Conservation (phyloP, 2,888 invertebrate species). For the Orthonychiurus folsomi region DNA sequence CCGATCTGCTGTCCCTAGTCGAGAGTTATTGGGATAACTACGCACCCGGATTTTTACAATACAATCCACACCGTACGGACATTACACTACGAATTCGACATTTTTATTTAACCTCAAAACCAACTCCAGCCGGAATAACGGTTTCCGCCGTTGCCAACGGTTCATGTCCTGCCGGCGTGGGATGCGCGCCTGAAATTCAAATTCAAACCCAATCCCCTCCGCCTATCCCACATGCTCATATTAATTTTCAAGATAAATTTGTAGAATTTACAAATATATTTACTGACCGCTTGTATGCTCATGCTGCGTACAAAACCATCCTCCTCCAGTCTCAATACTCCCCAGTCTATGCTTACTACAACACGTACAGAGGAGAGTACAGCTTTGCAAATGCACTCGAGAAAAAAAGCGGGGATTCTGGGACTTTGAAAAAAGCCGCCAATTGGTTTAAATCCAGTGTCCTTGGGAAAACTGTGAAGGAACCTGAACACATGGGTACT, state of each 20-base stretch:
- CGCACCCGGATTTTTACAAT: no score
- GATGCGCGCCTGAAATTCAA: no score
- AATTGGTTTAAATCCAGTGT: background rate
- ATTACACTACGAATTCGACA: no score
- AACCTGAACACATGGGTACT: background rate
- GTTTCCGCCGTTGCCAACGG: no score
- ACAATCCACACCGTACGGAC: no score
- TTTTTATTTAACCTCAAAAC: no score
- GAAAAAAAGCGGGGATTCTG: background rate
- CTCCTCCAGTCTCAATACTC: constrained; percentile 18
- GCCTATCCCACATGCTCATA: no score
- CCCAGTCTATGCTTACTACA: constrained; percentile 48
- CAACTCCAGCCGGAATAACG: no score
- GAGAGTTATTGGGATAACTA: no score
- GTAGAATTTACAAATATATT: constrained; percentile 26
- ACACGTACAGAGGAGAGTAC: constrained; percentile 47
- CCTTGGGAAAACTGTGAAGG: background rate
- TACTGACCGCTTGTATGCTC: constrained; percentile 22
- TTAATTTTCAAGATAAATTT: constrained; percentile 30
- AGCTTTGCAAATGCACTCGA: constrained; percentile 43
- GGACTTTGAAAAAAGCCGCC: background rate
- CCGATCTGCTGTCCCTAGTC: no score
- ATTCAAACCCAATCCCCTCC: no score
- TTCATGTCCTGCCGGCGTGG: no score
- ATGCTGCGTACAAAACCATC: constrained; percentile 20